A percentile compares a stretch with the other conserved stretches of the same genome.
Evolutionary conservation across 2,797 vertebrate genomes (phyloP).

Genomic region (Lepidocolaptes lacrymiger): DNA sequence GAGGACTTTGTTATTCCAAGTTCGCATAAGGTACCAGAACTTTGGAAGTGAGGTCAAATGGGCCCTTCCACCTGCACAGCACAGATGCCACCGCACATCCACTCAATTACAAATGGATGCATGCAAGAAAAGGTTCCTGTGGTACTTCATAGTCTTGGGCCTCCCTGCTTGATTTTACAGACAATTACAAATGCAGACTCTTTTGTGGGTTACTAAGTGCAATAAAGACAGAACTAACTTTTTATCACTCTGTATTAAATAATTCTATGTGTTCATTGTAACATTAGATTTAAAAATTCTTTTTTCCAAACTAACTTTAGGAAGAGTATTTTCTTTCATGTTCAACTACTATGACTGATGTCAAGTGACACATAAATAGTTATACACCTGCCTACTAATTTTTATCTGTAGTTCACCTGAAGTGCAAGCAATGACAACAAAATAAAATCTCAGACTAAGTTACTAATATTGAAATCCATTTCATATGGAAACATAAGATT

Average conservation of each 20-base stretch:
- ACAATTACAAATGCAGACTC: neutral
- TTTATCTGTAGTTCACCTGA: neutral
- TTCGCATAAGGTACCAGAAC: fast-evolving
- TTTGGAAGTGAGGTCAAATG: neutral
- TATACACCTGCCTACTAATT: neutral
- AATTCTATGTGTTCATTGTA: neutral
- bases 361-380: neutral
- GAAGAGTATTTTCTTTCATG: neutral
- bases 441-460: neutral
- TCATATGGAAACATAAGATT: neutral
- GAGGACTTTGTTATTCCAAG: neutral
- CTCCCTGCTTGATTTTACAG: neutral
- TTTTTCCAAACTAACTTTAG: neutral
- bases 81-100: fast-evolving
- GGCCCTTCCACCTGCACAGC: neutral
- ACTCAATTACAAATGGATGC: neutral
- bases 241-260: neutral
- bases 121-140: neutral
- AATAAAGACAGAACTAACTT: neutral
- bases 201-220: neutral
- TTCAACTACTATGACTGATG: neutral
- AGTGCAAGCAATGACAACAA: neutral
- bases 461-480: neutral
- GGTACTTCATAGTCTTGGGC: too few relatives aligned
- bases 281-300: neutral